phyloP scores from a whole-genome alignment of 2,113 vertebrate species.

The Eurystomus gularis region DNA sequence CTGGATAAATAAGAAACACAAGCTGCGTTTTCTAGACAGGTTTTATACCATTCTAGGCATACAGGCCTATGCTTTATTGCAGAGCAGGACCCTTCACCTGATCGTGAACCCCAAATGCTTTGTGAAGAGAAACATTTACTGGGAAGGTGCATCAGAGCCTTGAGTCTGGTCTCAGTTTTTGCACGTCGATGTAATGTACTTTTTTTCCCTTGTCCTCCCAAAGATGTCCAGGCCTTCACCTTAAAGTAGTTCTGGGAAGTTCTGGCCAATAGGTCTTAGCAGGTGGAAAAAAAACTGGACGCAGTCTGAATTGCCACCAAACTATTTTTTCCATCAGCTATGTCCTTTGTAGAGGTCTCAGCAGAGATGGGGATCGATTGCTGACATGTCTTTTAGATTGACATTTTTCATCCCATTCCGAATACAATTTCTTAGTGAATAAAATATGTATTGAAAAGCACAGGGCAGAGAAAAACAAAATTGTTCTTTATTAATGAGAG shows the following conservation, averaged over 20 bases:
- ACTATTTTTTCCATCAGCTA: not conserved
- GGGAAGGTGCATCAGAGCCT: not conserved
- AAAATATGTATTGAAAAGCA: not conserved
- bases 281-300: not conserved
- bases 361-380: not conserved
- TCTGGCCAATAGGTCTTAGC: not conserved
- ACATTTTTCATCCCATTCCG: not conserved
- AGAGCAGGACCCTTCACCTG: not conserved
- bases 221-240: not conserved
- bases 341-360: not conserved
- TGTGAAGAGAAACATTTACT: not conserved
- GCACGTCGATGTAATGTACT: fast-evolving
- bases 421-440: not conserved
- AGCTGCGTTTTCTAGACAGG: not conserved
- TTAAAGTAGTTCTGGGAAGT: not conserved
- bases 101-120: not conserved
- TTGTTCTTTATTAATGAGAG: not conserved
- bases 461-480: not conserved
- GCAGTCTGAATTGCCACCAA: not conserved
- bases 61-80: not conserved
- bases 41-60: not conserved
- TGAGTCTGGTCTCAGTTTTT: not conserved
- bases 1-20: not conserved
- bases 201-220: not conserved
- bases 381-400: not conserved